Evolutionary conservation across 2,113 vertebrate genomes (phyloP).

Genomic region (Tachysurus vachellii): DNA sequence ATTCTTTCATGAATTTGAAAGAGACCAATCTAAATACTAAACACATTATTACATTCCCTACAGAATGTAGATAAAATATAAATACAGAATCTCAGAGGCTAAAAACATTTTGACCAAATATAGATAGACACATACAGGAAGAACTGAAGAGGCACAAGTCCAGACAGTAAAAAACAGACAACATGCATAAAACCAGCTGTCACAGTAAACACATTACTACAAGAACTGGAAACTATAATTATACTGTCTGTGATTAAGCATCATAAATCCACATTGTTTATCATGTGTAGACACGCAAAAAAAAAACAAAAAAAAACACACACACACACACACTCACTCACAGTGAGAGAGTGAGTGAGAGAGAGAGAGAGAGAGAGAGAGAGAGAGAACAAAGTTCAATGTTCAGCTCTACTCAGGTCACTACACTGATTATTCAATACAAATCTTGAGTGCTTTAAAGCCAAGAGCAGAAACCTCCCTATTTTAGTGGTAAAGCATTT

Average conservation of each 20-base stretch:
- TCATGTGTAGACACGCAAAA: conserved; percentile 9
- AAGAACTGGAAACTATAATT: conserved; percentile 16
- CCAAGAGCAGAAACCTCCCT: conserved; percentile 4
- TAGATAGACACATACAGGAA: neutral
- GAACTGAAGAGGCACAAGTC: conserved; percentile 11
- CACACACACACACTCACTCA: conserved; percentile 4
- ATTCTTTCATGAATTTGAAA: conserved; percentile 28
- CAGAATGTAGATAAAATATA: neutral
- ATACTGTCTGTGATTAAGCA: conserved; percentile 16
- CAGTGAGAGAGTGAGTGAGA: neutral
- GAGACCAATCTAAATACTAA: neutral
- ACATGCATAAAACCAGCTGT: conserved; percentile 39
- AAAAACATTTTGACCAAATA: conserved; percentile 36
- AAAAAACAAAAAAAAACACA: neutral
- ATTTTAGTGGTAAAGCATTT: neutral
- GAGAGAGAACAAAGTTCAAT: neutral
- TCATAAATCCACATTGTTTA: conserved; percentile 31
- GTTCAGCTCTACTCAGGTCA: conserved; percentile 1
- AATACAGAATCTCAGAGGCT: neutral
- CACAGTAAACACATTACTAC: conserved; percentile 21
- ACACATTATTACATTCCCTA: neutral
- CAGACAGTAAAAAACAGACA: conserved; percentile 12
- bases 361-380: neutral
- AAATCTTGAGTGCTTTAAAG: conserved; percentile 29
- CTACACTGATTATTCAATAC: conserved; percentile 1